Conservation (phyloP, 1,140 invertebrate genomes). For the Drosophila fuyamai region DNA sequence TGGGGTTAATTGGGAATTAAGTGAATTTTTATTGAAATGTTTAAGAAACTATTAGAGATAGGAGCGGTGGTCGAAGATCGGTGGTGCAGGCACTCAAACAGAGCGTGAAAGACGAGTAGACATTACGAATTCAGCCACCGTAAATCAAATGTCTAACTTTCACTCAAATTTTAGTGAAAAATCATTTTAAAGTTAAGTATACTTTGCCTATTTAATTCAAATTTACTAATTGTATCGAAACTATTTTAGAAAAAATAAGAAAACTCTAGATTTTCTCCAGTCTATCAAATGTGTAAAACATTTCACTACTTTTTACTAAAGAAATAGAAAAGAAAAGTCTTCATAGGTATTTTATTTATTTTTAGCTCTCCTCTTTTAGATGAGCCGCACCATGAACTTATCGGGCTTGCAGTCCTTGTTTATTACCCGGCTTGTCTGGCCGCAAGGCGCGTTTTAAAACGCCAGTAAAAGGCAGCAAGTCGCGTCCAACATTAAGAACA, state of each 20-base stretch:
- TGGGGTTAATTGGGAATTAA: slow-evolving; percentile 30
- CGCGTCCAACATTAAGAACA: slow-evolving; percentile 42
- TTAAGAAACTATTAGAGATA: slow-evolving; percentile 22
- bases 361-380: slow-evolving; percentile 12
- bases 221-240: no score
- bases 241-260: no score
- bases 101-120: neutral
- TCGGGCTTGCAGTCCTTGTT: slow-evolving; percentile 15
- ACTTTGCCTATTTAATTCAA: no score
- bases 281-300: no score
- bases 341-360: neutral
- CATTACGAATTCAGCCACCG: neutral
- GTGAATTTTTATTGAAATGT: slow-evolving; percentile 33
- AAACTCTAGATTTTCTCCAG: no score
- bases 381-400: slow-evolving; percentile 7
- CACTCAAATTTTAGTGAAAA: no score
- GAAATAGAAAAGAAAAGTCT: no score
- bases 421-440: slow-evolving; percentile 8
- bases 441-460: slow-evolving; percentile 47
- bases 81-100: slow-evolving; percentile 3
- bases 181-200: no score
- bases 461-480: slow-evolving; percentile 17
- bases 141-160: no score
- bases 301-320: no score
- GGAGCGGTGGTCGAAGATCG: neutral